Base-by-base conservation (phyloP, 2,797 vertebrate species). In the Mastacembelus armatus region DNA sequence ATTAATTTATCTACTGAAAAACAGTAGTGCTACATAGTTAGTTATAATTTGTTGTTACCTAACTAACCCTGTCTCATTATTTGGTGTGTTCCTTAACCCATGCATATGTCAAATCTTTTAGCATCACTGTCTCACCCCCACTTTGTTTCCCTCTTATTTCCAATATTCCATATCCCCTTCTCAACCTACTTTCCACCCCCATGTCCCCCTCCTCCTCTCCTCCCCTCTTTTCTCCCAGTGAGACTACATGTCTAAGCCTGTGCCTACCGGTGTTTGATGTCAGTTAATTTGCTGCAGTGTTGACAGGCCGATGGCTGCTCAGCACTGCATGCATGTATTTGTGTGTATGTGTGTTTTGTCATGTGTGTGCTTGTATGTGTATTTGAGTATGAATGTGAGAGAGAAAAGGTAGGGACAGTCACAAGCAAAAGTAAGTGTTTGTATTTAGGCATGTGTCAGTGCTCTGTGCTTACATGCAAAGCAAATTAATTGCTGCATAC, bases 261-360 rank as follows among this genome's bases (percentile, higher is more conserved):
- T 90, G 85, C 91, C 92, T 89, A 83, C 84, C 70, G 90, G 92
- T 93, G 93, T 95, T 93, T 94, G 89, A 94, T 94, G 93, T 94
- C 92, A 93, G 90, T 93, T 94, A 88, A 94, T 94, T 94, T 94
- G 89, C 90, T 78, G 84, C 89, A 78, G 92, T 91, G 93, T 91
- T 95, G 94, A 94, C 93, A 95, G 91, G 89, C 74, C 81, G 82
- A 92, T 92, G 85, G 92, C 85, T 85, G 63, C 81, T 63, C 77
- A 58, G 79, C 79, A 74, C 78, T 75, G 80, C 65, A 33, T 66
- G 84, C 58, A 74, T 90, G 81, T 79, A 36, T 78, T 24, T 80
- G 71, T 85, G 36, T 80, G 30, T 78, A 49, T 58, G 42, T 66
- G 51, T 75, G 48, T 38, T 19, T 66, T 66, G 65, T 50, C 60